These are phyloP conservation scores for Pinna nobilis DNA, from an alignment of 1,140 invertebrate genomes.

Conservation along the genomic window DNA sequence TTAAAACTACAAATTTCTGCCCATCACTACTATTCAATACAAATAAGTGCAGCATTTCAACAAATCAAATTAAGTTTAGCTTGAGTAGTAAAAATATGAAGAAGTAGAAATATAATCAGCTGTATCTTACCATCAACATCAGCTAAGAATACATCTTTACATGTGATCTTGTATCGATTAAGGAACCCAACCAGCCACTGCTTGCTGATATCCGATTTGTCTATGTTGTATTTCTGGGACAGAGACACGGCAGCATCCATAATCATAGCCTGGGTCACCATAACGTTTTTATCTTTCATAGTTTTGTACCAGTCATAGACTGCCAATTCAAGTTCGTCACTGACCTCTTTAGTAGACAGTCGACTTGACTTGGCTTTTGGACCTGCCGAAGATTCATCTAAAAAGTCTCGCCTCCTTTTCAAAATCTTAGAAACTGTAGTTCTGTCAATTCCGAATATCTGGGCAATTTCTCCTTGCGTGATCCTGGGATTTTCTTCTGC, in stretches of 20 bases:
- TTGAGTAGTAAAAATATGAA: no score
- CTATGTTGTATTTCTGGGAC: conserved; percentile 5
- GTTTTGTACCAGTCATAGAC: conserved; percentile 21
- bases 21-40: no score
- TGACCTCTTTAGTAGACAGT: background rate
- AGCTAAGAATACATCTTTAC: background rate
- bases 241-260: conserved; percentile 16
- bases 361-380: background rate
- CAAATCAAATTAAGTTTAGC: no score
- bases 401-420: conserved; percentile 36
- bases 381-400: background rate
- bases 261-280: conserved; percentile 20
- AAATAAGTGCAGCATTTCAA: no score
- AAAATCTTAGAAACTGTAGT: conserved; percentile 53
- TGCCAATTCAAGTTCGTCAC: background rate
- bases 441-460: conserved; percentile 56
- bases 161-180: background rate
- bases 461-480: conserved; percentile 54
- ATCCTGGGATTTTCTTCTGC: conserved; percentile 45
- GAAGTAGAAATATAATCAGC: no score
- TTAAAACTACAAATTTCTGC: no score
- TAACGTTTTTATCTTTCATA: conserved; percentile 8
- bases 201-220: background rate
- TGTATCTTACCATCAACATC: no score
- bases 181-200: conserved; percentile 18